Conservation (phyloP, 2,113 vertebrate species). For the Crotalus tigris region DNA sequence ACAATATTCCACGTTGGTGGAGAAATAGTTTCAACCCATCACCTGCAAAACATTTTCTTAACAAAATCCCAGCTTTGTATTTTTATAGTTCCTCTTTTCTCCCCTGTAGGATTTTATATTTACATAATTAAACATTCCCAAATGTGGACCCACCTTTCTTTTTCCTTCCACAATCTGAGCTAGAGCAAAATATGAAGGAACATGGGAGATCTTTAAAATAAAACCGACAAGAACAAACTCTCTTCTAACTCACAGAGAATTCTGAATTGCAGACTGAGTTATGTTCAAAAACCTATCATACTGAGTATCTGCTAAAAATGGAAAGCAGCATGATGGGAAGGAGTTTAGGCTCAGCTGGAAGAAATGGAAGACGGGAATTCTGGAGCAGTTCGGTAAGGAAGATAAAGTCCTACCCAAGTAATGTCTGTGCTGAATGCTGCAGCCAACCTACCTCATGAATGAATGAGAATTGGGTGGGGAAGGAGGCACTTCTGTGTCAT, state of each 20-base stretch:
- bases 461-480: constrained; percentile 95
- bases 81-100: background rate
- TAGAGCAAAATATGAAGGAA: background rate
- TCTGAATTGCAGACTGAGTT: background rate
- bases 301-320: background rate
- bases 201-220: background rate
- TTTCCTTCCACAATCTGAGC: too few species aligned
- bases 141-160: background rate
- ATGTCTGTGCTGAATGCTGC: background rate
- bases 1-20: background rate
- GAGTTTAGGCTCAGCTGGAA: background rate
- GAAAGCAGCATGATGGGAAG: background rate
- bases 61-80: background rate
- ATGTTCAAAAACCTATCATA: background rate
- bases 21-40: background rate
- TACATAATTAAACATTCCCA: background rate
- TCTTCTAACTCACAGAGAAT: background rate
- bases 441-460: constrained; percentile 87
- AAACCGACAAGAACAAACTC: background rate
- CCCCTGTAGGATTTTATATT: background rate
- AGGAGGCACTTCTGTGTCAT: constrained; percentile 95
- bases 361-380: background rate
- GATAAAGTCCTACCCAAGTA: background rate
- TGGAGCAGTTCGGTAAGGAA: background rate
- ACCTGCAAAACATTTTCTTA: background rate